phyloP scores from a whole-genome alignment of 2,888 invertebrate genomes.

The Germaria angustata region DNA sequence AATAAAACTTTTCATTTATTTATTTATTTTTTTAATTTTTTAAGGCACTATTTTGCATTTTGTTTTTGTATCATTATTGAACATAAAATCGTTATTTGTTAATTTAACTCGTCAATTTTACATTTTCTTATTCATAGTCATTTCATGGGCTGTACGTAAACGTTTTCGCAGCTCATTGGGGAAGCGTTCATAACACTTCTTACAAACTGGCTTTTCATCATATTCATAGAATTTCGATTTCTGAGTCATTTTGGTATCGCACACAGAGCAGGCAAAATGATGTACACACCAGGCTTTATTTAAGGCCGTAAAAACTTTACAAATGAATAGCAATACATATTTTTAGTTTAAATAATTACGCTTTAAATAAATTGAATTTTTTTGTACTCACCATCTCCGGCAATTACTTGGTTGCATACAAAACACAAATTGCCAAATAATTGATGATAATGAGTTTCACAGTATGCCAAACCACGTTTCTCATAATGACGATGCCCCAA shows the following conservation, averaged over 20 bases:
- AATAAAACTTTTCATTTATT: too few relatives aligned
- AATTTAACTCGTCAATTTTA: slow-evolving; percentile 60
- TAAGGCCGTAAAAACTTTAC: slow-evolving; percentile 94
- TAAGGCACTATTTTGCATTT: slow-evolving; percentile 57
- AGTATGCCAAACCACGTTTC: slow-evolving; percentile 98
- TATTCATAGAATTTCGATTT: slow-evolving; percentile 99
- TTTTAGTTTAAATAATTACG: neutral
- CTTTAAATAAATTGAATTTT: neutral
- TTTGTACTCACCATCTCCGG: slow-evolving; percentile 91
- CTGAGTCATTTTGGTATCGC: slow-evolving; percentile 97
- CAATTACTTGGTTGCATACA: slow-evolving; percentile 98
- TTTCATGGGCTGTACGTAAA: slow-evolving; percentile 92
- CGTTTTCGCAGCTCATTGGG: slow-evolving; percentile 96
- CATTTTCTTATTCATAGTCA: slow-evolving; percentile 83
- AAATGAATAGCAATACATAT: neutral
- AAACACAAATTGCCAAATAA: slow-evolving; percentile 99
- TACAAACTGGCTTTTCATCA: slow-evolving; percentile 98
- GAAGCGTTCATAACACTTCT: slow-evolving; percentile 98
- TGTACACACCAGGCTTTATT: slow-evolving; percentile 99
- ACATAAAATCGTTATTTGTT: slow-evolving; percentile 46
- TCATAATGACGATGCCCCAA: slow-evolving; percentile 99
- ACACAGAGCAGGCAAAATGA: slow-evolving; percentile 98
- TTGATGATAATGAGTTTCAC: slow-evolving; percentile 99
- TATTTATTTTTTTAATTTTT: slow-evolving; percentile 24
- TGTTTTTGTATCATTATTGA: slow-evolving; percentile 12